A percentile compares a stretch with the other conserved stretches of the same genome.
phyloP scores from a whole-genome alignment of 2,888 invertebrate species.

The Linyphia triangularis region DNA sequence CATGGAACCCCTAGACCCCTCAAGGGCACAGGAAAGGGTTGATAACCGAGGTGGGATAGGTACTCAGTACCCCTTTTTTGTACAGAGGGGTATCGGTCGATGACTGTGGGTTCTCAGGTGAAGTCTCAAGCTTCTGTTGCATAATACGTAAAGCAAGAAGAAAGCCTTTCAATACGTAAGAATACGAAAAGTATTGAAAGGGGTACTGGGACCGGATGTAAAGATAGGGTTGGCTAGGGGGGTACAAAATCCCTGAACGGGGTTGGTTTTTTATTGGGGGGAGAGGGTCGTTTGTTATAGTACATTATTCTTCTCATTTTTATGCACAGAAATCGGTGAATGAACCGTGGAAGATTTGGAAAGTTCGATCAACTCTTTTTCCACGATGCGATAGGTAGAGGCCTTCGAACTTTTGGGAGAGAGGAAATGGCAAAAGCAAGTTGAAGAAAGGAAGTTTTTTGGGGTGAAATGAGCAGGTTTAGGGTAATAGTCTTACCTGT shows the following conservation, averaged over 20 bases:
- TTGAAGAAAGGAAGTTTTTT: conserved; percentile 32
- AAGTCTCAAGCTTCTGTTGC: conserved; percentile 19
- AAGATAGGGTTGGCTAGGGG: conserved; percentile 44
- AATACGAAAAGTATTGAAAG: conserved; percentile 49
- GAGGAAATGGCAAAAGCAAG: conserved; percentile 26
- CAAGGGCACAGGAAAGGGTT: conserved; percentile 67
- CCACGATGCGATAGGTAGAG: neutral
- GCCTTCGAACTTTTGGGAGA: neutral
- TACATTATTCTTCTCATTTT: conserved; percentile 47
- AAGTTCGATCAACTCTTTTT: conserved; percentile 65
- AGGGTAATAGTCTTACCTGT: conserved; percentile 41
- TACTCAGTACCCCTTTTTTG: conserved; percentile 20
- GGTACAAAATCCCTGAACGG: conserved; percentile 27
- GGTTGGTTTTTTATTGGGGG: conserved; percentile 22
- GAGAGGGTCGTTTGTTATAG: conserved; percentile 32
- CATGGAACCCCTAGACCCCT: conserved; percentile 33
- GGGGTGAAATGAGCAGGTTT: conserved; percentile 54
- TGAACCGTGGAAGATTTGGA: conserved; percentile 21
- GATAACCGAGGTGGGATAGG: conserved; percentile 48
- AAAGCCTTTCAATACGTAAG: conserved; percentile 55
- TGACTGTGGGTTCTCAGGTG: conserved; percentile 66
- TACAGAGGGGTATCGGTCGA: conserved; percentile 17
- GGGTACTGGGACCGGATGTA: conserved; percentile 57
- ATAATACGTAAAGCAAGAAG: conserved; percentile 33
- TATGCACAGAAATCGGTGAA: conserved; percentile 52